phyloP scores from a whole-genome alignment of 2,888 invertebrate species.

The Euzetes globulus region DNA sequence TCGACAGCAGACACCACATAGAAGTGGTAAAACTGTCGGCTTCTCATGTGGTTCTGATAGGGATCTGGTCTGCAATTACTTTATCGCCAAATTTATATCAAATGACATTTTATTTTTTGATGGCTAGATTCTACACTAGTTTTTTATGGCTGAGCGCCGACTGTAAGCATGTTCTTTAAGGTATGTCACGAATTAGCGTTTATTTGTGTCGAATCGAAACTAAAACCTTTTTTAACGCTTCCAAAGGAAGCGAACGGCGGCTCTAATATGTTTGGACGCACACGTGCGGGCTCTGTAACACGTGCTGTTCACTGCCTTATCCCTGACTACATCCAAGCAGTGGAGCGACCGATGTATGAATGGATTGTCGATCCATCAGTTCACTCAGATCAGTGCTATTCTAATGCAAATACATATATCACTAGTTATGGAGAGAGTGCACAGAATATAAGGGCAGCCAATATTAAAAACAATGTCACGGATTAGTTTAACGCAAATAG shows the following conservation, averaged over 20 bases:
- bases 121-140: not conserved
- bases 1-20: not conserved
- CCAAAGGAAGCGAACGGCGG: not conserved
- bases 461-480: slow-evolving; percentile 27
- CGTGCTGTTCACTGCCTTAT: not conserved
- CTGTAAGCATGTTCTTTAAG: not conserved
- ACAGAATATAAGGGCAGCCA: not conserved
- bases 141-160: not conserved
- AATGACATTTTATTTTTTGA: not conserved
- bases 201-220: slow-evolving; percentile 7
- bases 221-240: slow-evolving; percentile 14
- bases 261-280: not conserved
- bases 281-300: slow-evolving; percentile 3
- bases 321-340: not conserved
- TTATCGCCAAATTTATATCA: not conserved
- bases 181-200: slow-evolving; percentile 12
- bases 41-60: not conserved
- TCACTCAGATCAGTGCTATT: not conserved
- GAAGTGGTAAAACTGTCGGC: not conserved
- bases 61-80: not conserved
- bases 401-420: slow-evolving; percentile 15
- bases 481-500: slow-evolving; percentile 19
- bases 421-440: not conserved
- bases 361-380: slow-evolving; percentile 13
- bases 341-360: not conserved